Evolutionary conservation across 1,140 invertebrate species (phyloP), one percentile per base, ranked within the genome.

Genomic region (Drosophila nasuta): DNA sequence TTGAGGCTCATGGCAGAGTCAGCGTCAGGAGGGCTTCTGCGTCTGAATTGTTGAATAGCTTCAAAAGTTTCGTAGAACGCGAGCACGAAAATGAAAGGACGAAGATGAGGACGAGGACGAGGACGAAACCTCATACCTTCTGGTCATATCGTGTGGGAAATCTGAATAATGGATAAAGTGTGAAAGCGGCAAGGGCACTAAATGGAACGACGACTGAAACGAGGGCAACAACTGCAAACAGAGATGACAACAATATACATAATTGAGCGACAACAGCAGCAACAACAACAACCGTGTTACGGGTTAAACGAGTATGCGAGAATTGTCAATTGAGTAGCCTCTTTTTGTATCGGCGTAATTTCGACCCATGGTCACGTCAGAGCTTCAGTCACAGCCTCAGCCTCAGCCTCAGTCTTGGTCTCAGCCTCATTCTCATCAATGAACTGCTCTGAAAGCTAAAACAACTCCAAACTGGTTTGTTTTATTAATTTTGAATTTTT

Each of bases 161-260:
- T 83, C 85, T 88, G 83, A 88, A 88, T 88, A 88, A 88, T 88
- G 83, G 85, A 89, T 89, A 68, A 89, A 89, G 83, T 88, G 83
- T 83, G 81, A 89, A 87, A 82, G 83, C 80, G 77, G 83, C 83
- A 79, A 81, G 82, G 82, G 82, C 79, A 86, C 81, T 86, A 86
- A 86, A 78, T 80, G 81, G 77, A 77, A 77, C 77, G 68, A 78
- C 67, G 68, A 77, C 35, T 43, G 3, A 48, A 63, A 52, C 60
- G 49, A 45, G 56, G 46, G 56, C 79, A 69, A 51, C 71, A 69
- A 59, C 71, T 60, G 8, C 41, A 60, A 70, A 66, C 76, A 79
- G 72, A 79, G 82, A 82, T 83, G 79, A 87, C 79, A 87, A 87
- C 79, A 87, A 82, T 88, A 59, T 74, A 63, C 66, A 87, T 88